Percentiles rank a stretch among this genome's conserved stretches.
Conservation (phyloP, 2,888 invertebrate species). For the Diploptera punctata region DNA sequence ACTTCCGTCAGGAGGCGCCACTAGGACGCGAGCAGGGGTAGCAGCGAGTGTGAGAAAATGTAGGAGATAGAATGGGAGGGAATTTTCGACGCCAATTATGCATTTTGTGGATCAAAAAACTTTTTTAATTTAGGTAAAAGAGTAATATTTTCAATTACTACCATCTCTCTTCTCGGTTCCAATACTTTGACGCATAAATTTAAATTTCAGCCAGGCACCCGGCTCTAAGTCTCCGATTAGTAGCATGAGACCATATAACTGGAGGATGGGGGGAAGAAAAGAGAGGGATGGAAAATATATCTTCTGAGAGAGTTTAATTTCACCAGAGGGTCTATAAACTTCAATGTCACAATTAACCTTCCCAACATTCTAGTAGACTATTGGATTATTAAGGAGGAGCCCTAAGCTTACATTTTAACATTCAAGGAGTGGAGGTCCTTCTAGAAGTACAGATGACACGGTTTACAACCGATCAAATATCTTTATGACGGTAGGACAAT, state of each 20-base stretch:
- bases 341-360: slow-evolving; percentile 10
- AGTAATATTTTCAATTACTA: slow-evolving; percentile 41
- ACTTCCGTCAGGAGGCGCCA: slow-evolving; percentile 33
- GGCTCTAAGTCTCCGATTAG: not conserved
- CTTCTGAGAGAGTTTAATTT: not conserved
- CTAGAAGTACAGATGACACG: too few species aligned
- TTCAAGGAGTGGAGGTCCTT: not conserved
- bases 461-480: too few species aligned
- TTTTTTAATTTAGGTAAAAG: slow-evolving; percentile 42
- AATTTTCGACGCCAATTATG: slow-evolving; percentile 37
- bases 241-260: not conserved
- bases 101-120: slow-evolving; percentile 38
- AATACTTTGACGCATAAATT: slow-evolving; percentile 39
- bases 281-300: not conserved
- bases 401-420: too few species aligned
- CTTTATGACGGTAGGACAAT: too few species aligned
- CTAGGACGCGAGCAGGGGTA: not conserved
- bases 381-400: too few species aligned
- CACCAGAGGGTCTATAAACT: slow-evolving; percentile 1
- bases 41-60: not conserved
- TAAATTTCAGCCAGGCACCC: slow-evolving; percentile 3
- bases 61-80: not conserved
- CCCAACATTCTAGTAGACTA: not conserved
- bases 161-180: slow-evolving; percentile 17
- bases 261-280: not conserved